phyloP scores from a whole-genome alignment of 2,113 vertebrate species.

The Pseudopipra pipra region DNA sequence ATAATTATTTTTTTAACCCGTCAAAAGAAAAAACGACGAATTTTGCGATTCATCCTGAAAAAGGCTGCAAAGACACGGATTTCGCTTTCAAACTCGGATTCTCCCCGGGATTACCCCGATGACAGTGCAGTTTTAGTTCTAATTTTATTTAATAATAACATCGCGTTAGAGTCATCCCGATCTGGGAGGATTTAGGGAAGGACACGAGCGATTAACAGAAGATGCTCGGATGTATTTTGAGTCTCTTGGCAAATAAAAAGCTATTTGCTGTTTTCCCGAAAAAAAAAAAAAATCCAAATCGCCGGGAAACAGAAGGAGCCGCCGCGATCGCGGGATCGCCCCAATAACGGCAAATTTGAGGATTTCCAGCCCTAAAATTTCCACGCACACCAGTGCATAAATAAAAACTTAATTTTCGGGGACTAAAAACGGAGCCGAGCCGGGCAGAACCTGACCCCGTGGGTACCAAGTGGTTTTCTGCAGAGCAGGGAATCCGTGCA shows the following conservation, averaged over 20 bases:
- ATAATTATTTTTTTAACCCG: background rate
- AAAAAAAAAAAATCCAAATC: background rate
- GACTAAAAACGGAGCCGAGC: background rate
- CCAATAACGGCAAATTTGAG: background rate
- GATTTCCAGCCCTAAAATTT: background rate
- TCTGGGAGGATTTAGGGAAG: background rate
- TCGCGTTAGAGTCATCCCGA: background rate
- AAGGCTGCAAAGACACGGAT: background rate
- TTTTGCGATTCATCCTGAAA: background rate
- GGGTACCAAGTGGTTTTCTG: background rate
- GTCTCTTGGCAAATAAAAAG: background rate
- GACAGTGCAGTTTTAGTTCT: background rate
- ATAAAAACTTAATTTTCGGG: background rate
- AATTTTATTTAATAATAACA: background rate
- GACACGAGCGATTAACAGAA: background rate
- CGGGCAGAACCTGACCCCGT: background rate
- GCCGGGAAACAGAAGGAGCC: background rate
- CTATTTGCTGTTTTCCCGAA: background rate
- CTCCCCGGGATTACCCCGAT: background rate
- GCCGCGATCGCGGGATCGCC: background rate
- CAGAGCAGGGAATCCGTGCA: background rate
- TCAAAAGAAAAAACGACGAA: background rate
- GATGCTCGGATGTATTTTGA: background rate
- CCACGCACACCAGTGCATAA: rapidly evolving
- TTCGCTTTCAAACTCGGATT: background rate